Evolutionary conservation across 2,797 vertebrate genomes (phyloP), one percentile per base, ranked within the genome.

Genomic region (Notolepis coatsorum): DNA sequence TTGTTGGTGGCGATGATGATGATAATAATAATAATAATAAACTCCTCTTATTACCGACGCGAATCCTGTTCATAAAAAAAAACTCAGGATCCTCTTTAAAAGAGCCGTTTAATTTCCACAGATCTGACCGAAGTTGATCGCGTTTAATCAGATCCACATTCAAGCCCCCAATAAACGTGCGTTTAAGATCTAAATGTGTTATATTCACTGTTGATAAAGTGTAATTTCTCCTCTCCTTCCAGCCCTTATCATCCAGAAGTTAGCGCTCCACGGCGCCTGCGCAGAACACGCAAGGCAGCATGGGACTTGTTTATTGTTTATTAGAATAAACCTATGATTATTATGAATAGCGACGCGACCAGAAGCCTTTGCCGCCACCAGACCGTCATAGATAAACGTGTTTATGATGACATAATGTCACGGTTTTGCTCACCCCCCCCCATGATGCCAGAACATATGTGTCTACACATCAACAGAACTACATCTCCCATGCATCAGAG

Each of bases 221-320:
- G 2, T 38, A 27, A 39, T 67, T 84, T 68, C 54, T 15, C 23
- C 7, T 45, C 42, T 46, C 74, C 77, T 80, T 78, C 78, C 88
- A 77, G 15, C 35, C 65, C 66, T 71, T 43, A 49, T 43, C 31
- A 58, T 43, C 75, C 31, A 57, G 71, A 73, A 64, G 48, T 65
- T 59, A 60, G 58, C 55, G 30, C 55, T 67, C 52, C n/a, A 80
- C 58, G 3, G 87, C 65, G 84, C 75, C 63, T 87, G 87, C 89
- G 89, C 76, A 7, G 0, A 8, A 30, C 28, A 15, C 65, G 7
- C 35, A 75, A 42, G 2, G 80, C 70, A 68, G 0, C 3, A 0
- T 82, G 92, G 90, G 85, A 85, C 1, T 56, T 89, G 68, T 3
- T 86, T 89, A 67, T 3, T 86, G 90, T 91, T 81, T 47, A 51